A percentile compares a stretch with the other conserved stretches of the same genome.
Conservation (phyloP, 2,113 vertebrate genomes). For the Numenius arquata region DNA sequence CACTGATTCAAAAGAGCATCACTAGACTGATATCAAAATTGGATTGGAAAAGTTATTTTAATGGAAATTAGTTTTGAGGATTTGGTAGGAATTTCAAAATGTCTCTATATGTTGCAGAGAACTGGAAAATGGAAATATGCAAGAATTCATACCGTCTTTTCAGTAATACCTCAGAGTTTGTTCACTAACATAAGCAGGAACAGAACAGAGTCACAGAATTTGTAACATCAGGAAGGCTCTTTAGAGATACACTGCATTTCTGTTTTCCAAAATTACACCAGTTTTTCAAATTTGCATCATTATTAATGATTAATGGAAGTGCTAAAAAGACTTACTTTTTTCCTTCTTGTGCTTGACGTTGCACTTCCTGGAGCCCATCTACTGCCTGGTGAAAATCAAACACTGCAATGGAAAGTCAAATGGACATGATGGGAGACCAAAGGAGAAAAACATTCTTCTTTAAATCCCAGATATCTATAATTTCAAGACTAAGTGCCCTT, state of each 20-base stretch:
- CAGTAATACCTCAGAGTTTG: neutral
- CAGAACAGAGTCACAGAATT: neutral
- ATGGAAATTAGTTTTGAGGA: neutral
- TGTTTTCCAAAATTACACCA: neutral
- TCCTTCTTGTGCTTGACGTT: conserved; percentile 94
- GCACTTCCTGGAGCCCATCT: conserved; percentile 93
- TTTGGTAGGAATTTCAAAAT: neutral
- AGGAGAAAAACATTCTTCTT: neutral
- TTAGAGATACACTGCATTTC: neutral
- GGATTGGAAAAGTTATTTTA: neutral
- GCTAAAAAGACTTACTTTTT: conserved; percentile 85
- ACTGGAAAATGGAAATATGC: neutral
- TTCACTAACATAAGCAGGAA: neutral
- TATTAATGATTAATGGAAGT: neutral
- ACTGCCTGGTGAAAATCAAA: conserved; percentile 98
- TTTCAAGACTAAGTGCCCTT: neutral
- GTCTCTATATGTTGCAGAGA: neutral
- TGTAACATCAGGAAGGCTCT: neutral
- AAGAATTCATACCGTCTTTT: neutral
- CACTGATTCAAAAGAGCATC: neutral
- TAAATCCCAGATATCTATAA: neutral
- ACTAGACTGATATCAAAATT: neutral
- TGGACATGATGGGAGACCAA: neutral
- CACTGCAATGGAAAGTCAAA: conserved; percentile 75
- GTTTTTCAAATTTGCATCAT: neutral